A percentile compares a stretch with the other conserved stretches of the same genome.
These are phyloP conservation scores for Leucozona laternaria DNA, from an alignment of 2,888 invertebrate genomes.

Conservation along the genomic window DNA sequence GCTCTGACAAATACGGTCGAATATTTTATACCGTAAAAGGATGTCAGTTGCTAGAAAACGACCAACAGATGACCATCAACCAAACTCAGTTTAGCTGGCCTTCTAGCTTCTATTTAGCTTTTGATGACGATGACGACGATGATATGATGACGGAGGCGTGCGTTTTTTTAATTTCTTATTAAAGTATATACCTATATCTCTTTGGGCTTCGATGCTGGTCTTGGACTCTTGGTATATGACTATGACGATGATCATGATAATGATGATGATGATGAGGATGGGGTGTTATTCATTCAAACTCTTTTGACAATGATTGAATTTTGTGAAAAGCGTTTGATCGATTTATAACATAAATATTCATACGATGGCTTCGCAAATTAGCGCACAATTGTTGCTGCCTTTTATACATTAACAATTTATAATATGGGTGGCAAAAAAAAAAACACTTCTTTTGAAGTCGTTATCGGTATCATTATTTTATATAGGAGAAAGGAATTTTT, in stretches of 20 bases:
- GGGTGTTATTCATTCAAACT: conserved; percentile 42
- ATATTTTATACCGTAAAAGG: conserved; percentile 75
- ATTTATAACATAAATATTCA: conserved; percentile 52
- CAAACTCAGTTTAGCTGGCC: neutral
- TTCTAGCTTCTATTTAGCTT: neutral
- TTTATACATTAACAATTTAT: neutral
- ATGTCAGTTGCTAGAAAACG: conserved; percentile 39
- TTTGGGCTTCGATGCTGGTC: neutral
- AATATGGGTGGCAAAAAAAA: conserved; percentile 7
- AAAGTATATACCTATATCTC: neutral
- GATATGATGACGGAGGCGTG: conserved; percentile 60
- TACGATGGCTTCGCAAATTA: conserved; percentile 45
- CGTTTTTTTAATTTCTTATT: conserved; percentile 61
- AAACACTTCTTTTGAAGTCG: too few species aligned
- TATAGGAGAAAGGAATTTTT: neutral
- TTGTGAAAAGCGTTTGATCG: conserved; percentile 59
- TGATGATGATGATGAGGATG: conserved; percentile 45
- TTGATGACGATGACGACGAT: conserved; percentile 23
- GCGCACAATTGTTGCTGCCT: conserved; percentile 23
- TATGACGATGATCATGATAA: conserved; percentile 20
- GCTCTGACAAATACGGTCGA: conserved; percentile 77
- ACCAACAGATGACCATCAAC: conserved; percentile 17
- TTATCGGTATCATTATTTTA: neutral
- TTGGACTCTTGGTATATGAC: too few species aligned
- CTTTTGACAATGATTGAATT: conserved; percentile 63